Evolutionary conservation across 2,113 vertebrate genomes (phyloP), one percentile per base, ranked within the genome.

Genomic region (Myiozetetes cayanensis): DNA sequence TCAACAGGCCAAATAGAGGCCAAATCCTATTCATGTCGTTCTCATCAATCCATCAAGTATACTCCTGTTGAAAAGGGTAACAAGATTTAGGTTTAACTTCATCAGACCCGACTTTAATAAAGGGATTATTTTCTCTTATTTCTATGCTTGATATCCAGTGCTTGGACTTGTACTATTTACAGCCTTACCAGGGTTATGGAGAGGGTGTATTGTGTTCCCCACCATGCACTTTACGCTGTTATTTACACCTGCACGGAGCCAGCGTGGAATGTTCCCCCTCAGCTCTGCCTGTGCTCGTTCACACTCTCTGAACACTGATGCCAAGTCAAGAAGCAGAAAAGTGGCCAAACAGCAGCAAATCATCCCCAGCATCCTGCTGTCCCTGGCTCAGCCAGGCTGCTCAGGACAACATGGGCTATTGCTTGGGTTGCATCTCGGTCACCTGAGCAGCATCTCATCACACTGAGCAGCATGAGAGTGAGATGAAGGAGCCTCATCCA

Each of bases 361-460:
- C 16, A 35, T n/a, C 50, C 41, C 23, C 46, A 74, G n/a, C 55
- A 46, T 66, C 85, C 50, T 41, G 35, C n/a, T 71, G 41, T n/a
- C 49, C 49, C 65, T 41, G 39, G 8, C 19, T 76, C 14, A 7
- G 9, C 18, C 58, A 11, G 58, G 2, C 8, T 43, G 23, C 39
- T 56, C 19, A 2, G 43, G 67, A 87, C 35, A 63, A 43, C 35
- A 16, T 1, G 2, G 55, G 66, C 20, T 35, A 2, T 19, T 13
- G 7, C 24, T 27, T 0, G 10, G 8, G 8, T 71, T 2, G 0
- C 63, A 52, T 30, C 81, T 76, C n/a, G 4, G 2, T 30, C 33
- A 39, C 31, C 4, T 91, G 37, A 37, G 37, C 37, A 37, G 37
- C 37, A 37, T 37, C 37, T 37, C 37, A 37, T 46, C 49, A 52